phyloP scores from a whole-genome alignment of 2,113 vertebrate genomes.

The Leucopsar rothschildi region DNA sequence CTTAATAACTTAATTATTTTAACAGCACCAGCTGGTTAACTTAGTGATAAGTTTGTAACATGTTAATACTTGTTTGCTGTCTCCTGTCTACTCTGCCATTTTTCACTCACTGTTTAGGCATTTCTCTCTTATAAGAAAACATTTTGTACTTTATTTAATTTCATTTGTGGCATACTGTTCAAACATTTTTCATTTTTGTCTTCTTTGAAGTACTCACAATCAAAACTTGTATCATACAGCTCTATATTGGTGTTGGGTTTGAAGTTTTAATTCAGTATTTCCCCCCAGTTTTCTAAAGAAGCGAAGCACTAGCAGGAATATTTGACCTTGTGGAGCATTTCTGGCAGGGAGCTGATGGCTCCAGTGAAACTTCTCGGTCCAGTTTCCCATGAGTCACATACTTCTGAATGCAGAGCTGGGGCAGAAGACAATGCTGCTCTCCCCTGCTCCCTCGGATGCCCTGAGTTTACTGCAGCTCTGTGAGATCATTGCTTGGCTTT shows the following conservation, averaged over 20 bases:
- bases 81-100: background rate
- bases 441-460: background rate
- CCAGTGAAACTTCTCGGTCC: background rate
- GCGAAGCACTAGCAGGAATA: background rate
- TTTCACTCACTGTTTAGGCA: background rate
- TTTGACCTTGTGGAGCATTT: background rate
- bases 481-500: constrained; percentile 16
- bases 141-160: background rate
- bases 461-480: fast-evolving
- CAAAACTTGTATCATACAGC: background rate
- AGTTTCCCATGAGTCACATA: background rate
- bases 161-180: background rate
- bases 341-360: background rate
- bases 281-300: background rate
- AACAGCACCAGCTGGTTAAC: background rate
- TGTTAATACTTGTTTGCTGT: background rate
- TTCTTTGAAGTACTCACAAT: background rate
- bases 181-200: background rate
- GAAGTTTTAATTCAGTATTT: background rate
- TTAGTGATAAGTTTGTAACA: background rate
- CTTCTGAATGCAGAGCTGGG: background rate
- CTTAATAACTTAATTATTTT: background rate
- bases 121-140: background rate
- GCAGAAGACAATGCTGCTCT: background rate
- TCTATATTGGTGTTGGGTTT: background rate